These are phyloP conservation scores for Hyppa rectilinea DNA, from an alignment of 2,888 invertebrate genomes.

Conservation along the genomic window DNA sequence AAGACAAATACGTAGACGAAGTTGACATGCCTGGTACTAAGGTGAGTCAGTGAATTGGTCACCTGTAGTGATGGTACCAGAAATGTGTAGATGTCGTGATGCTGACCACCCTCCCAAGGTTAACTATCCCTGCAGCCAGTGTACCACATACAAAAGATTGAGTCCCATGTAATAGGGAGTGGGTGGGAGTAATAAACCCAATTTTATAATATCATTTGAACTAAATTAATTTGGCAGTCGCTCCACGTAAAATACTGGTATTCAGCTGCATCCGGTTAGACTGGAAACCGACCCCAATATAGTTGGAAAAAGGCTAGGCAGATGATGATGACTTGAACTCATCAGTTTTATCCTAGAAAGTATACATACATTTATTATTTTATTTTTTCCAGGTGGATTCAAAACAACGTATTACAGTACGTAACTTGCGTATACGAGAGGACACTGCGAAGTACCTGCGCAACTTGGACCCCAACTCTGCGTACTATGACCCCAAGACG, in stretches of 20 bases:
- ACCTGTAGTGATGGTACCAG: background rate
- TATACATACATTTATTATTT: background rate
- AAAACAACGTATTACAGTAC: constrained; percentile 99
- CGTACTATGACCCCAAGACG: constrained; percentile 99
- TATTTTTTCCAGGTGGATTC: constrained; percentile 95
- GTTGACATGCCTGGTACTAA: constrained; percentile 99
- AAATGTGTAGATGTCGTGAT: background rate
- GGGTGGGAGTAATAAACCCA: too few relatives aligned
- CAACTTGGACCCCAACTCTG: constrained; percentile 99
- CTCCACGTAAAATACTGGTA: too few relatives aligned
- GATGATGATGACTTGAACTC: too few relatives aligned
- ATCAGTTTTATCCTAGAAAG: too few relatives aligned
- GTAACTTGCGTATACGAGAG: constrained; percentile 99
- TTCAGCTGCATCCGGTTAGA: too few relatives aligned
- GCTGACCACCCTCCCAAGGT: background rate
- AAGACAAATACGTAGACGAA: constrained; percentile 97
- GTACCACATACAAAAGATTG: background rate
- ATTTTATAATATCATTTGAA: too few relatives aligned
- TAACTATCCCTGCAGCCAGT: background rate
- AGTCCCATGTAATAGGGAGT: too few relatives aligned
- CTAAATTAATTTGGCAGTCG: too few relatives aligned
- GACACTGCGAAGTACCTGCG: constrained; percentile 99
- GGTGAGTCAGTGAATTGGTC: constrained; percentile 54
- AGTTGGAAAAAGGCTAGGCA: too few relatives aligned
- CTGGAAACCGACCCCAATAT: too few relatives aligned